Evolutionary conservation across 2,888 invertebrate species (phyloP), one percentile per base, ranked within the genome.

Genomic region (Cecidostiba fungosa): DNA sequence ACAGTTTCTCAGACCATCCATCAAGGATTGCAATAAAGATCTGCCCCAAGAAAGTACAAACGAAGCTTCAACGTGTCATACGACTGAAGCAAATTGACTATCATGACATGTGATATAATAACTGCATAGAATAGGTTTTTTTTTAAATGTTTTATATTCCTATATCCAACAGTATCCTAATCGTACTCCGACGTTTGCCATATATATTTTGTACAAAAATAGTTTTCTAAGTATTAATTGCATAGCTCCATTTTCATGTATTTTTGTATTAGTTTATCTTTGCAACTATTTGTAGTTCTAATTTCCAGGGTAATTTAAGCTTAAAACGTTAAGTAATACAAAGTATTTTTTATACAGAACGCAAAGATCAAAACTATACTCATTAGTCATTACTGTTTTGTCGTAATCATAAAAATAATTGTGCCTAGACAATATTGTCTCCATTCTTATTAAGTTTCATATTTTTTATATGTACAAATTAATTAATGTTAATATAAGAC

Each of bases 1-100:
- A 59, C 78, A 83, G 43, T 86, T 82, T 83, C 79, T 86, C 43
- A 79, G 66, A 77, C 77, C 82, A 72, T 5, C 79, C 73, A 70
- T 79, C 16, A 83, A 70, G 39, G 23, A 78, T 77, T 77, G 72
- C 77, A 70, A 72, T 77, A 77, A 70, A 36, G 76, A 85, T 85
- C 23, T 81, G 43, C 32, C 10, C 70, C 29, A 62, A 62, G 70
- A 59, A 54, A 59, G 69, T 76, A 70, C 54, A 84, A 84, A 79
- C 54, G 8, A n/a, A 59, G 5, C 50, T 23, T 19, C 70, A 54
- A 47, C 23, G 12, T 26, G 39, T 59, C 19, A 36, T 72, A 76
- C 77, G 26, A n/a, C 66, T 36, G n/a, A 81, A 86, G 62, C n/a
- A 62, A 79, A 78, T 77, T 70, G n/a, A 80, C 70, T 47, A 78